Percentiles rank a stretch among this genome's conserved stretches.
phyloP scores from a whole-genome alignment of 2,888 invertebrate species.

The Troides aeacus region DNA sequence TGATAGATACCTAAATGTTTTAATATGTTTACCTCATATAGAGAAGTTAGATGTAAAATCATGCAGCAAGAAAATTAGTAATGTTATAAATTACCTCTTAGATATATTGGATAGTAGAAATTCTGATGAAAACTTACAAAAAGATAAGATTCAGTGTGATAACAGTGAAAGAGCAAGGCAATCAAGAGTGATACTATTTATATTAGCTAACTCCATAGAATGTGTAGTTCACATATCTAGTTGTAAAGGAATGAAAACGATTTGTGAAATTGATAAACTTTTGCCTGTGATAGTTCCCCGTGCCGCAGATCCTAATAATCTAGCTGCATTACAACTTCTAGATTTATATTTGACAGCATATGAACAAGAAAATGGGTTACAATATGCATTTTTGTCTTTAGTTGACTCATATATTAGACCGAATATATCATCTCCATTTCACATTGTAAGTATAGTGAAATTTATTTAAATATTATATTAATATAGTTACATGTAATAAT shows the following conservation, averaged over 20 bases:
- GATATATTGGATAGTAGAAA: constrained; percentile 53
- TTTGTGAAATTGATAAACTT: constrained; percentile 65
- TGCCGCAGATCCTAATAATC: constrained; percentile 65
- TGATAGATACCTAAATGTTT: constrained; percentile 65
- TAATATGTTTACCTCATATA: constrained; percentile 80
- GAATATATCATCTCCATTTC: constrained; percentile 85
- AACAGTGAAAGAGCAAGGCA: constrained; percentile 52
- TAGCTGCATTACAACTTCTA: constrained; percentile 73
- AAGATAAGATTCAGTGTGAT: constrained; percentile 57
- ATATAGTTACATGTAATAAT: constrained; percentile 1
- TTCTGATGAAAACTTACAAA: constrained; percentile 49
- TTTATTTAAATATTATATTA: neutral
- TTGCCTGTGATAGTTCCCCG: constrained; percentile 68
- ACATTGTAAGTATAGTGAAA: constrained; percentile 76
- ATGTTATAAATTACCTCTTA: constrained; percentile 55
- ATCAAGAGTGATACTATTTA: constrained; percentile 74
- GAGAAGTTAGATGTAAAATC: constrained; percentile 64
- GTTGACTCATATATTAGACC: constrained; percentile 77
- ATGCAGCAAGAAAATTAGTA: constrained; percentile 53
- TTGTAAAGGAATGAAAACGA: constrained; percentile 66
- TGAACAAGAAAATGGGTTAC: constrained; percentile 68
- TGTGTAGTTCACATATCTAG: constrained; percentile 79
- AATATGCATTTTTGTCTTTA: constrained; percentile 63
- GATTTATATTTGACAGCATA: constrained; percentile 78
- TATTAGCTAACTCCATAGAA: constrained; percentile 80